Conservation (phyloP, 1,140 invertebrate genomes). For the Hyphantria cunea region DNA sequence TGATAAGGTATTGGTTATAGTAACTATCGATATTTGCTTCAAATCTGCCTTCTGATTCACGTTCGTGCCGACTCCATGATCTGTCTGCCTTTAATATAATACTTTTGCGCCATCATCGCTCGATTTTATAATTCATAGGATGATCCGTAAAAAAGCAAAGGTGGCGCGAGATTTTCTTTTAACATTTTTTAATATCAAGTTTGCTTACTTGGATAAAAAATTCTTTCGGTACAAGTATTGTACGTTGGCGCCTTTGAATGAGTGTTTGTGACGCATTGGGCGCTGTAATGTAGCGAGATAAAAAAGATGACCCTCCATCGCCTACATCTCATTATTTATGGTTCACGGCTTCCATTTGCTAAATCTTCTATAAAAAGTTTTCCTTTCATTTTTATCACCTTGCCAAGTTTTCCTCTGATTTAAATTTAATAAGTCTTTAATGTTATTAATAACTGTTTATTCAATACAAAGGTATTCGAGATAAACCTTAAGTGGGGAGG, state of each 20-base stretch:
- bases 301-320: slow-evolving; percentile 47
- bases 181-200: not conserved
- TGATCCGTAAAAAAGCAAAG: not conserved
- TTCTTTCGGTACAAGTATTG: not conserved
- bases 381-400: slow-evolving; percentile 11
- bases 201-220: slow-evolving; percentile 2
- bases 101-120: slow-evolving; percentile 5
- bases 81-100: slow-evolving; percentile 6
- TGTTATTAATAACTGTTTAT: slow-evolving; percentile 29
- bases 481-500: slow-evolving; percentile 44
- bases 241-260: slow-evolving; percentile 2
- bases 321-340: slow-evolving; percentile 62
- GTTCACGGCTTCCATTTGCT: slow-evolving; percentile 47
- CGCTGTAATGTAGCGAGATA: slow-evolving; percentile 41
- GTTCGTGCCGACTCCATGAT: too few species aligned
- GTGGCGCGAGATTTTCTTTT: not conserved
- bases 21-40: too few species aligned
- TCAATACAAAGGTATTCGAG: slow-evolving; percentile 20
- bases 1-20: too few species aligned
- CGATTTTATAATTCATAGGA: slow-evolving; percentile 9
- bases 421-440: slow-evolving; percentile 17
- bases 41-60: too few species aligned
- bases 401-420: slow-evolving; percentile 20
- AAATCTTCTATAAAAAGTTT: slow-evolving; percentile 39
- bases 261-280: slow-evolving; percentile 27